Evolutionary conservation across 2,888 invertebrate species (phyloP).

Genomic region (Sphinx pinastri): DNA sequence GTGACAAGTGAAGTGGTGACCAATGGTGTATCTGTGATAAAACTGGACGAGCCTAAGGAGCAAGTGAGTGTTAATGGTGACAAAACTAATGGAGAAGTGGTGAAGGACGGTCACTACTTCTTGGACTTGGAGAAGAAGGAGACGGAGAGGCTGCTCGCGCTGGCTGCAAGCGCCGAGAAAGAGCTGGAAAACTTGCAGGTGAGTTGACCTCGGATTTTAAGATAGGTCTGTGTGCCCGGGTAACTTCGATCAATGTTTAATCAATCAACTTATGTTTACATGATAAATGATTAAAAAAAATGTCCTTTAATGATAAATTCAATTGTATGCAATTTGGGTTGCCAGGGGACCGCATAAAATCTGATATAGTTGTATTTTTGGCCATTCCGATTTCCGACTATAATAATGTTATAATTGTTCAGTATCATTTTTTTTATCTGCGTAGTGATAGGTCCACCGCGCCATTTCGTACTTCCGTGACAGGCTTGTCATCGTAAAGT

Average conservation of each 20-base stretch:
- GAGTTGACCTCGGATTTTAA: conserved; percentile 28
- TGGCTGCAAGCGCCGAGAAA: conserved; percentile 88
- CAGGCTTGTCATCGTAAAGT: too few relatives aligned
- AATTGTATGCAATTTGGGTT: too few relatives aligned
- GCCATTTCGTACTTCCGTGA: too few relatives aligned
- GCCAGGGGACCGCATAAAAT: too few relatives aligned
- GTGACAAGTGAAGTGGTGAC: conserved; percentile 51
- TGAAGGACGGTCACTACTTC: conserved; percentile 91
- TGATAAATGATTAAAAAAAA: background rate
- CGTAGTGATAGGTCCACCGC: too few relatives aligned
- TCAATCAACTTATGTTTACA: background rate
- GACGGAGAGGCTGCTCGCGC: conserved; percentile 86
- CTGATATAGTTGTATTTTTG: too few relatives aligned
- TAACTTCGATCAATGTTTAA: background rate
- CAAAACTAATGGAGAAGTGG: conserved; percentile 54
- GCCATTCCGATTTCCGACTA: too few relatives aligned
- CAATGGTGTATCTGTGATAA: conserved; percentile 74
- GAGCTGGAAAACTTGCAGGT: conserved; percentile 85
- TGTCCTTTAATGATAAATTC: too few relatives aligned
- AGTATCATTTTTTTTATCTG: too few relatives aligned
- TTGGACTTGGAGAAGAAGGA: conserved; percentile 89
- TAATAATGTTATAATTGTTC: too few relatives aligned
- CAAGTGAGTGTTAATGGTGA: conserved; percentile 53
- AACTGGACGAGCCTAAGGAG: conserved; percentile 54
- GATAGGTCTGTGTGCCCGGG: background rate